A percentile compares a stretch with the other conserved stretches of the same genome.
Evolutionary conservation across 2,888 invertebrate genomes (phyloP).

Genomic region (Mamestra brassicae): DNA sequence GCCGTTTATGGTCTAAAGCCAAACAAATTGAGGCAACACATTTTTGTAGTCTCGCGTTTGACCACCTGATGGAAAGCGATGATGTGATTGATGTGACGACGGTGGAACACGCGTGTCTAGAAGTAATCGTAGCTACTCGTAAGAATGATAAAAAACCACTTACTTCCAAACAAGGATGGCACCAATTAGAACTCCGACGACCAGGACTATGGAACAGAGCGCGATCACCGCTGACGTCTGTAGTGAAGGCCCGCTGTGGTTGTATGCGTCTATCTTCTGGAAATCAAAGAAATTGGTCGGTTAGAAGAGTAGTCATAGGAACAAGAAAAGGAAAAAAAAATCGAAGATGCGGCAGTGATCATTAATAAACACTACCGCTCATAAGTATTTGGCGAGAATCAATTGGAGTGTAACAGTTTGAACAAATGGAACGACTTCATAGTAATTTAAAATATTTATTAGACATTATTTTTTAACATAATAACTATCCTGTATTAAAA

Average conservation of each 20-base stretch:
- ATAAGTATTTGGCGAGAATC: too few relatives aligned
- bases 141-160: conserved; percentile 84
- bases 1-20: neutral
- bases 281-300: conserved; percentile 81
- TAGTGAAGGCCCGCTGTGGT: conserved; percentile 95
- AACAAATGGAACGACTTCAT: too few relatives aligned
- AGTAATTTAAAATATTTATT: too few relatives aligned
- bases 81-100: too few relatives aligned
- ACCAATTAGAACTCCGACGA: conserved; percentile 94
- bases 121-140: too few relatives aligned
- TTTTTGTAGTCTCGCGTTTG: neutral
- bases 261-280: conserved; percentile 97
- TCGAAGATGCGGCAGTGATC: neutral
- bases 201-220: conserved; percentile 94
- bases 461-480: too few relatives aligned
- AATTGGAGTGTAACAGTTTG: too few relatives aligned
- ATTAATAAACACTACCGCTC: neutral
- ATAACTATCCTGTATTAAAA: too few relatives aligned
- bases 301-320: neutral
- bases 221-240: conserved; percentile 96
- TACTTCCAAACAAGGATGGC: conserved; percentile 97
- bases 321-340: too few relatives aligned
- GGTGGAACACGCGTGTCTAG: too few relatives aligned
- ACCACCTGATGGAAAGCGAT: too few relatives aligned
- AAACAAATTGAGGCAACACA: neutral